Base-by-base conservation (phyloP, 2,888 invertebrate genomes). In the Chalcis sispes region DNA sequence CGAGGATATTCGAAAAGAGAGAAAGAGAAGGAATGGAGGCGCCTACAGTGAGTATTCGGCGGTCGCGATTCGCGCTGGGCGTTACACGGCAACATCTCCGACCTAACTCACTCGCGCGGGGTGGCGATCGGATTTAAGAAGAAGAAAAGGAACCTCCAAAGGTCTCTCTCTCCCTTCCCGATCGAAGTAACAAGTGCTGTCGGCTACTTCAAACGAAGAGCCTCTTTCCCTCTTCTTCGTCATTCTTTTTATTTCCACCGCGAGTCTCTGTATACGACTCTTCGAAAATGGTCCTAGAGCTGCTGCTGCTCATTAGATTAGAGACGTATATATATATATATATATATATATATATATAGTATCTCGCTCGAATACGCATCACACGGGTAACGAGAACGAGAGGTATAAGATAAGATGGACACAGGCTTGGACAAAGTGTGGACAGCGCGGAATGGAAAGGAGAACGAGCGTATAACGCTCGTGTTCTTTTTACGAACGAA, bases 151-250 rank as follows among this genome's bases (percentile, higher is more conserved):
- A 71, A 5, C 13, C 42, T 42, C n/a, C n/a, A 23, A 40, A 15
- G n/a, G 46, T 36, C 20, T 59, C 46, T 82, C 84, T 65, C 85
- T 83, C 83, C 84, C 2, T 8, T 46, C 20, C 15, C 50, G 85
- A 85, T 85, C 85, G 85, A 23, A 83, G 82, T 84, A 85, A 86
- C 86, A 86, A 86, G 86, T 85, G 84, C 84, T 81, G 85, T 84
- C 86, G 86, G 86, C 83, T 81, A 79, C 83, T 83, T 77, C 74
- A 71, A 77, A 77, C 69, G 73, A 59, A 15, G 64, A 46, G 59
- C 46, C 46, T 54, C 42, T 73, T 64, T 77, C 48, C 48, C 70
- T 58, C 48, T 40, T n/a, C n/a, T n/a, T n/a, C 32, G 32, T 61
- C 1, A 54, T 25, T 13, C 29, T 10, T 36, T 36, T 7, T 36